Percentiles rank a stretch among this genome's conserved stretches.
Conservation (phyloP, 2,113 vertebrate species). For the Bolborhynchus lineola region DNA sequence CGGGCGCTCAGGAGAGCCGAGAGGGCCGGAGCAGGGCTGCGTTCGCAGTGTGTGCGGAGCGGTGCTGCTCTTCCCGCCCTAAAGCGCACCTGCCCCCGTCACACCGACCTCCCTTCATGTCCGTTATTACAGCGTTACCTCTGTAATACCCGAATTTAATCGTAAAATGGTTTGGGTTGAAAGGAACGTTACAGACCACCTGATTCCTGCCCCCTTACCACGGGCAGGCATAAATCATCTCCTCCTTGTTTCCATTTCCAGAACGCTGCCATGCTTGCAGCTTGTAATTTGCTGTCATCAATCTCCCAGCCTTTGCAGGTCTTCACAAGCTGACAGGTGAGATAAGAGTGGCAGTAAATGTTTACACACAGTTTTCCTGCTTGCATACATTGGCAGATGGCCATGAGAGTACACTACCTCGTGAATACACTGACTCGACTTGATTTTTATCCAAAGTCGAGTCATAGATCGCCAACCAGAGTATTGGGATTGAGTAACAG, state of each 20-base stretch:
- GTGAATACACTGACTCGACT: no score
- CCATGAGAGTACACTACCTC: background rate
- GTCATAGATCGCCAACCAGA: background rate
- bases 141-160: background rate
- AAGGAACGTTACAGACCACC: background rate
- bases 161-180: background rate
- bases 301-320: background rate
- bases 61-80: fast-evolving
- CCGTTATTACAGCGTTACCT: background rate
- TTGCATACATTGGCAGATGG: fast-evolving
- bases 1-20: fast-evolving
- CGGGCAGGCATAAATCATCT: background rate
- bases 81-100: fast-evolving
- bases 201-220: background rate
- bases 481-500: background rate
- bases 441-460: background rate
- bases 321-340: background rate
- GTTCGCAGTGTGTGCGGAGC: fast-evolving
- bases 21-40: fast-evolving
- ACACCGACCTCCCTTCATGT: fast-evolving
- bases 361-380: background rate
- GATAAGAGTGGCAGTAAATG: fast-evolving
- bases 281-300: fast-evolving
- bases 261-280: background rate
- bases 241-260: background rate